Percentiles rank a stretch among this genome's conserved stretches.
Conservation (phyloP, 2,797 vertebrate species). For the Apogon talboti region DNA sequence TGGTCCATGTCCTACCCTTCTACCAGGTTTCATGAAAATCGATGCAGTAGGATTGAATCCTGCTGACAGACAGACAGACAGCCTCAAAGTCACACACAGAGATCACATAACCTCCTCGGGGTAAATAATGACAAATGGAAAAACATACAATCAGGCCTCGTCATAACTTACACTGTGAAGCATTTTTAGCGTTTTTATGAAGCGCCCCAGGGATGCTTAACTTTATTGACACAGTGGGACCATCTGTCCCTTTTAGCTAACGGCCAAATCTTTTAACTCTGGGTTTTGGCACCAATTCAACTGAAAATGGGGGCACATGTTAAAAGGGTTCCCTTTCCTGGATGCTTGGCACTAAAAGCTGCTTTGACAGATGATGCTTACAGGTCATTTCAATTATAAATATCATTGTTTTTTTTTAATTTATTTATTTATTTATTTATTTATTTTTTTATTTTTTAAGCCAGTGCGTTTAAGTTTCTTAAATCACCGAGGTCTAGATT, state of each 20-base stretch:
- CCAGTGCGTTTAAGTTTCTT: conserved; percentile 40
- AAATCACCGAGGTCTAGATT: conserved; percentile 11
- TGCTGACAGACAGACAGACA: too few species aligned
- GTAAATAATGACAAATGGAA: too few species aligned
- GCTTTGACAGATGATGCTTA: too few species aligned
- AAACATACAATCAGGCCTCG: neutral
- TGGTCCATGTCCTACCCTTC: too few species aligned
- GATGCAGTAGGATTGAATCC: too few species aligned
- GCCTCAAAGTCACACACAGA: too few species aligned
- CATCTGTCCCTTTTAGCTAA: conserved; percentile 57
- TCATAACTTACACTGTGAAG: neutral
- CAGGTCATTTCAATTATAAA: too few species aligned
- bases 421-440: too few species aligned
- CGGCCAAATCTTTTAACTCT: conserved; percentile 38
- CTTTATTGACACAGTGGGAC: conserved; percentile 46
- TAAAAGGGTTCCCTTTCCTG: conserved; percentile 1
- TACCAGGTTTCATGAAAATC: too few species aligned
- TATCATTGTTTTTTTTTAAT: too few species aligned
- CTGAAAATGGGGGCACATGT: conserved; percentile 27
- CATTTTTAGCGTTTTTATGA: conserved; percentile 4
- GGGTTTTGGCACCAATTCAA: conserved; percentile 29
- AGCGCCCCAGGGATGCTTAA: conserved; percentile 12
- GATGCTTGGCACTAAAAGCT: conserved; percentile 4
- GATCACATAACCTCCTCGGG: too few species aligned
- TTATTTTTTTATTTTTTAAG: neutral